These are phyloP conservation scores for Caenorhabditis japonica DNA, from an alignment of 2,888 invertebrate species.

Conservation along the genomic window DNA sequence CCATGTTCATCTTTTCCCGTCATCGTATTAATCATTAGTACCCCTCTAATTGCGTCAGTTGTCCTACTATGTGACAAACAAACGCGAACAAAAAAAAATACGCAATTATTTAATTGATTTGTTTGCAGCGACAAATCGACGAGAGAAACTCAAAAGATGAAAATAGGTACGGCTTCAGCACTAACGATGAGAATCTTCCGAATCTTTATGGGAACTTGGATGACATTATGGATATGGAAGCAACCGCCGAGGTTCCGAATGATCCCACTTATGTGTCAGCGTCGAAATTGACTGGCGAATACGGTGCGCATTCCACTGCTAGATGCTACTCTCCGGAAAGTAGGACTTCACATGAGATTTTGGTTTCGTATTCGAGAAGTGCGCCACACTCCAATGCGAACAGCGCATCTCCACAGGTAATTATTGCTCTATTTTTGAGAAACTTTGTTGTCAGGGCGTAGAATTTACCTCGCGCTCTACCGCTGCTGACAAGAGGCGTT, in stretches of 20 bases:
- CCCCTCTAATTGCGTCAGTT: no score
- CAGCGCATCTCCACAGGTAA: constrained; percentile 57
- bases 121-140: constrained; percentile 27
- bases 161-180: constrained; percentile 36
- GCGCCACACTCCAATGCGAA: constrained; percentile 48
- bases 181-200: constrained; percentile 47
- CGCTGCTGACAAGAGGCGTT: no score
- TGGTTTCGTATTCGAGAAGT: constrained; percentile 56
- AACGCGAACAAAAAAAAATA: constrained; percentile 19
- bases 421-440: no score
- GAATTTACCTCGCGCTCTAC: no score
- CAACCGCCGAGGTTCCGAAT: constrained; percentile 27
- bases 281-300: constrained; percentile 37
- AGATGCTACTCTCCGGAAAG: constrained; percentile 65
- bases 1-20: no score
- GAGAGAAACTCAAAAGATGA: constrained; percentile 26
- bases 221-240: constrained; percentile 48
- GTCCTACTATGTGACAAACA: no score
- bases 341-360: constrained; percentile 62
- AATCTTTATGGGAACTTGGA: constrained; percentile 61
- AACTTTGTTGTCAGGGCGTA: constrained; percentile 1
- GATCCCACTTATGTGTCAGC: constrained; percentile 52
- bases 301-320: constrained; percentile 54
- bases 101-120: constrained; percentile 37
- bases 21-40: no score